Percentiles rank a stretch among this genome's conserved stretches.
Evolutionary conservation across 92 coral and sea anemone genomes (phyloP).

Genomic region (Phenganax stokvisi): DNA sequence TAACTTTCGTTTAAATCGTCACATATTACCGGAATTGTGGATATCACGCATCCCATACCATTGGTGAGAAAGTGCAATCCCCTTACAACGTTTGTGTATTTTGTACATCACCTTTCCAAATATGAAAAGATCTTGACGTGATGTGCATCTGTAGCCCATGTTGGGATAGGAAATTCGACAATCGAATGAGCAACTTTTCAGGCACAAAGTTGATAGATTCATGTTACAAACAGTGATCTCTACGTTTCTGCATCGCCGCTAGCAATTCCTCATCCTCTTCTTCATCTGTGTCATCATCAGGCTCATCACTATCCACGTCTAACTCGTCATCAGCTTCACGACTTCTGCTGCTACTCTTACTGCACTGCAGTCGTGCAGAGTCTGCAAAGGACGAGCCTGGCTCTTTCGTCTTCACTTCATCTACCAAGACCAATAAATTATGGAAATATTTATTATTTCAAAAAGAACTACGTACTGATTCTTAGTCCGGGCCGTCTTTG

Average conservation of each 20-base stretch:
- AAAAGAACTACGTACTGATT: neutral
- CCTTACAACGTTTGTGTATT: too few relatives aligned
- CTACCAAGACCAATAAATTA: neutral
- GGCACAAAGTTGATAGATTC: neutral
- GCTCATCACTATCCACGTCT: slow-evolving; percentile 52
- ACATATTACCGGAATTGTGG: too few relatives aligned
- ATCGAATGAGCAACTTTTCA: neutral
- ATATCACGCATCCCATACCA: too few relatives aligned
- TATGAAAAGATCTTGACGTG: too few relatives aligned
- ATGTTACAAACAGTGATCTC: slow-evolving; percentile 31
- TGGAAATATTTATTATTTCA: neutral
- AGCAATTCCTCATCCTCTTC: slow-evolving; percentile 16
- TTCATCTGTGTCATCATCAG: slow-evolving; percentile 21
- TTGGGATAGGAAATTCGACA: neutral
- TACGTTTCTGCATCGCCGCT: neutral
- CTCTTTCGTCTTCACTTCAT: slow-evolving; percentile 43
- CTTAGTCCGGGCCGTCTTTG: too few relatives aligned
- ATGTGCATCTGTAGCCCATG: too few relatives aligned
- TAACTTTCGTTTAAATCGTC: too few relatives aligned
- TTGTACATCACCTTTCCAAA: too few relatives aligned
- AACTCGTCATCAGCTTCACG: slow-evolving; percentile 97
- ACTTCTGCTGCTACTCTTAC: slow-evolving; percentile 89
- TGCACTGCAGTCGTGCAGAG: slow-evolving; percentile 53
- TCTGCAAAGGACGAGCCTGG: slow-evolving; percentile 38
- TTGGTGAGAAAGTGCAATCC: too few relatives aligned